Base-by-base conservation (phyloP, 2,888 invertebrate species). In the Philereme transversata region DNA sequence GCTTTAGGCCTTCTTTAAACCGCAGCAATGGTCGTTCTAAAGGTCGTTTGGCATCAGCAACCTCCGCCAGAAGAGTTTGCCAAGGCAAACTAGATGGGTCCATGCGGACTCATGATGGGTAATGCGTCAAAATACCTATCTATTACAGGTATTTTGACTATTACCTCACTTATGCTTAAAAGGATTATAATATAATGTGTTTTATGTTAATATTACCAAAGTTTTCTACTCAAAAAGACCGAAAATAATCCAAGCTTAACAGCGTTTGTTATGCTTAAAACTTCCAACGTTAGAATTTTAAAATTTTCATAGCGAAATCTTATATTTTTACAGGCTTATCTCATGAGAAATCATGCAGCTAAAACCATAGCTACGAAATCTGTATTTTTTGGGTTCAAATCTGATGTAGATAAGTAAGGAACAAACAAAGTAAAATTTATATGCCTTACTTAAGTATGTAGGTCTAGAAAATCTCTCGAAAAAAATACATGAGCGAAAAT, bases 401-500 rank as follows among this genome's bases (percentile, higher is more conserved):
- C 55, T 50, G 33, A 58, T 22, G 36, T 40, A 44, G 4, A 35
- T 11, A 48, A 10, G 45, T 51, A 52, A 48, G 36, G 38, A 52
- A 45, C 45, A 59, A 58, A 52, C 52, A 49, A 49, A 59, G 49
- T 44, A 48, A 41, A 49, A 53, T 50, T 38, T 59, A 5, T 46
- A 53, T 50, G 50, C 44, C 49, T 59, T 58, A 49, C 53, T 53
- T 59, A 59, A 53, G 49, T 34, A 59, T 45, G 40, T 49, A 45
- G 52, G 49, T 50, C 44, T 52, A 53, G 48, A 74, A 62, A 76
- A 72, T 67, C 71, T 69, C 74, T 73, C 50, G 73, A 83, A 83
- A 81, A 54, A 83, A 82, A 83, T 79, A 82, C 83, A 81, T 82
- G 80, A 79, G 79, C 74, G 79, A 76, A 84, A 84, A 84, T 84